Base-by-base conservation (phyloP, 2,888 invertebrate genomes). In the Phyto melanocephala region DNA sequence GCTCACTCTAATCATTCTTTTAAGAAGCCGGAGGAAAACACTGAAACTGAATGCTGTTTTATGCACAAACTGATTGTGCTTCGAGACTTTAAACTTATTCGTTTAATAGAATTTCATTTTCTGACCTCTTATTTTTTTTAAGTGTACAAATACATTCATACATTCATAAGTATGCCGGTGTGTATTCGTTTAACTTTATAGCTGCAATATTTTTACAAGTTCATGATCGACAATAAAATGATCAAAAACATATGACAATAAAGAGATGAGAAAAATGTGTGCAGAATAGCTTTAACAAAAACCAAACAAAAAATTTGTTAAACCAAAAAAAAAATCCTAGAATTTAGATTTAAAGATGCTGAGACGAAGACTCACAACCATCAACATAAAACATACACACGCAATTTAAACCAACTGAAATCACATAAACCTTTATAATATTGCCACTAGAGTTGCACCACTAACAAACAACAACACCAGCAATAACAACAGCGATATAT, bases 151-250 rank as follows among this genome's bases (percentile, higher is more conserved):
- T n/a, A n/a, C n/a, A n/a, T n/a, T n/a, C n/a, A n/a, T n/a, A n/a
- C n/a, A n/a, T n/a, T n/a, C n/a, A n/a, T n/a, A n/a, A n/a, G n/a
- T n/a, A n/a, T n/a, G n/a, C n/a, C n/a, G n/a, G n/a, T 37, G 6
- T 37, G 22, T 37, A 58, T 15, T 28, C 20, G n/a, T 76, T 6
- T 40, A 33, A 68, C n/a, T 56, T 68, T 52, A 60, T 62, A 35
- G n/a, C 63, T 47, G 37, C 15, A 80, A 72, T 65, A 70, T 62
- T 78, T 62, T 71, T 68, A 71, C 81, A 84, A 81, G 81, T 81
- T 84, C 84, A 84, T 81, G 81, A 84, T 76, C 84, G 76, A 40
- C 79, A 71, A 81, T 84, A 67, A 79, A 76, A 79, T 84, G 42
- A 81, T 84, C 72, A 76, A 71, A 79, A 79, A 67, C 71, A 77